phyloP scores from a whole-genome alignment of 2,888 invertebrate species.

The Diaperis boleti region DNA sequence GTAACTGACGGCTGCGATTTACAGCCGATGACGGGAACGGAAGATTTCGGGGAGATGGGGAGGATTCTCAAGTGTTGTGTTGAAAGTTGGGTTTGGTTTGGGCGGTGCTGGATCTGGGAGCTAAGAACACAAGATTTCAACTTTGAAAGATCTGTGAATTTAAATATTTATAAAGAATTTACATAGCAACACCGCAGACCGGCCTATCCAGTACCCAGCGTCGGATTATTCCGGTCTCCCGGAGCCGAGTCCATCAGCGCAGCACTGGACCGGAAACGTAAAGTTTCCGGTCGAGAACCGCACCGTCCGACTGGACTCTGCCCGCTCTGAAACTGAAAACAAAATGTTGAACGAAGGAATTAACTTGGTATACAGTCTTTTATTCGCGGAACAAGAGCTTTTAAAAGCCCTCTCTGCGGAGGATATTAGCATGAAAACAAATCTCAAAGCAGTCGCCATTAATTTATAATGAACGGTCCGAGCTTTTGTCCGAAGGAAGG shows the following conservation, averaged over 20 bases:
- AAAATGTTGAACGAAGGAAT: constrained; percentile 48
- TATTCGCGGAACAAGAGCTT: constrained; percentile 45
- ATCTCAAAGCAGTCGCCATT: constrained; percentile 45
- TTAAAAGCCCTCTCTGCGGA: constrained; percentile 43
- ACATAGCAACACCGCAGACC: no score
- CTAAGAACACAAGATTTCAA: no score
- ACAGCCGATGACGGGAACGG: constrained; percentile 38
- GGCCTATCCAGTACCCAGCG: no score
- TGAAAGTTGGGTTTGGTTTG: no score
- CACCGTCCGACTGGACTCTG: constrained; percentile 25
- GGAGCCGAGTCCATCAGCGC: neutral
- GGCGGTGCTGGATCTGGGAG: no score
- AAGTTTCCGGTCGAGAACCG: constrained; percentile 2
- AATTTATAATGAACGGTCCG: constrained; percentile 44
- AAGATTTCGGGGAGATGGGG: neutral
- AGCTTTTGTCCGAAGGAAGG: constrained; percentile 19
- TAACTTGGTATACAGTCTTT: constrained; percentile 48
- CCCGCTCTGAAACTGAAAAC: constrained; percentile 54
- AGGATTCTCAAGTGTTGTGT: neutral
- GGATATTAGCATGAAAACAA: constrained; percentile 48
- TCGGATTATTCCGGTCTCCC: constrained; percentile 16
- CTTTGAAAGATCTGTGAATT: no score
- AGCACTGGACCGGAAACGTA: constrained; percentile 1
- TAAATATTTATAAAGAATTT: no score
- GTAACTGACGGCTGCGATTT: constrained; percentile 53